Evolutionary conservation across 2,888 invertebrate species (phyloP), one percentile per base, ranked within the genome.

Genomic region (Ornithoptera priamus): DNA sequence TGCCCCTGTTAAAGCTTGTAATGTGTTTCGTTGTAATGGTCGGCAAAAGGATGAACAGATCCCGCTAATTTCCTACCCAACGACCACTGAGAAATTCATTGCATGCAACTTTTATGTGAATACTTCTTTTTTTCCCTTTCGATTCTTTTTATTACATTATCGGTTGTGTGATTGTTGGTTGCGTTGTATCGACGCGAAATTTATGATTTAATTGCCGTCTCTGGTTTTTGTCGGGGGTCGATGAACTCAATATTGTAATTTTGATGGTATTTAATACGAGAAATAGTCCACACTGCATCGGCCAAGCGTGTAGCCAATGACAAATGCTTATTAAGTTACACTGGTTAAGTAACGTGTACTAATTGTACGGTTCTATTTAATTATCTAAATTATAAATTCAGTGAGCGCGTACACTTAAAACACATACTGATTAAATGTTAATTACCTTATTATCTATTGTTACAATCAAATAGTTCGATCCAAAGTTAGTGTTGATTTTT

Each of bases 131-230:
- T 56, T 81, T 82, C 80, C 79, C 75, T 75, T 79, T 83, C 84
- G 84, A 85, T 87, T 87, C 86, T 83, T 88, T 89, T 87, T 88
- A 87, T 90, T 88, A 86, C 86, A 88, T 89, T 89, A 88, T 90
- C 87, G 86, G 86, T 84, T 83, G 86, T 88, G 85, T 91, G 91
- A 91, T 92, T 91, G 91, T 91, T 85, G 89, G 91, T 89, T 91
- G 85, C 85, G 84, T 82, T 80, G 85, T 80, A 86, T 86, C 89
- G 88, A 86, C 86, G 86, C 81, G 83, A 86, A 88, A 91, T 92
- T 91, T 92, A 92, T 90, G 90, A 89, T 91, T 92, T 92, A 92
- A 92, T 92, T 92, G 90, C 85, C 77, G 81, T 84, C 85, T 86
- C 80, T 80, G 74, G 75, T 80, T 79, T 80, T 78, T 81, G 77